These are phyloP conservation scores for Sinopyrophorus schimmeli DNA, from an alignment of 2,888 invertebrate genomes.

Conservation along the genomic window DNA sequence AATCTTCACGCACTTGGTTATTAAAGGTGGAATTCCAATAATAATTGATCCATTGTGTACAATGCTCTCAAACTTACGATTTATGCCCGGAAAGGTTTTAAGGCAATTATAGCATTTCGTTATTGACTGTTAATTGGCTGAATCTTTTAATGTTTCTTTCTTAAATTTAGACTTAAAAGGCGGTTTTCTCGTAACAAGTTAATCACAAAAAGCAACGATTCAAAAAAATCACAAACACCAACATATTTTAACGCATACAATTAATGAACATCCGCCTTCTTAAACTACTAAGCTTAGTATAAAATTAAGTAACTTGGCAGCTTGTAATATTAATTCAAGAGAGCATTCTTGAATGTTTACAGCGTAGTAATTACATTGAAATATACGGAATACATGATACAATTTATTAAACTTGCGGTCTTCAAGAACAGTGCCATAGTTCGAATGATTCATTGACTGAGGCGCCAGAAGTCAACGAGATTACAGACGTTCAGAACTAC, in stretches of 20 bases:
- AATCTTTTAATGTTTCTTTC: too few species aligned
- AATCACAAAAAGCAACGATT: too few species aligned
- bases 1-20: too few species aligned
- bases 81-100: too few species aligned
- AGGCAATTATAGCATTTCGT: too few species aligned
- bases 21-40: too few species aligned
- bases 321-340: constrained; percentile 18
- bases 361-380: constrained; percentile 26
- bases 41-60: too few species aligned
- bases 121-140: too few species aligned
- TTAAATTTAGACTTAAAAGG: too few species aligned
- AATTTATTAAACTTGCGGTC: constrained; percentile 26
- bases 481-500: constrained; percentile 20
- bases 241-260: constrained; percentile 14
- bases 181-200: too few species aligned
- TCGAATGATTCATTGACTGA: constrained; percentile 24
- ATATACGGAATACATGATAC: constrained; percentile 19
- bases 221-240: constrained; percentile 19
- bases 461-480: constrained; percentile 23
- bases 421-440: constrained; percentile 22
- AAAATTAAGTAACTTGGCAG: constrained; percentile 23
- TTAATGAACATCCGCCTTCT: constrained; percentile 23
- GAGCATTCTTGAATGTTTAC: constrained; percentile 26
- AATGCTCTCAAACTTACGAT: too few species aligned
- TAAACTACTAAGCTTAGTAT: constrained; percentile 16